Base-by-base conservation (phyloP, 92 coral and sea anemone species). In the Desmophyllum pertusum region DNA sequence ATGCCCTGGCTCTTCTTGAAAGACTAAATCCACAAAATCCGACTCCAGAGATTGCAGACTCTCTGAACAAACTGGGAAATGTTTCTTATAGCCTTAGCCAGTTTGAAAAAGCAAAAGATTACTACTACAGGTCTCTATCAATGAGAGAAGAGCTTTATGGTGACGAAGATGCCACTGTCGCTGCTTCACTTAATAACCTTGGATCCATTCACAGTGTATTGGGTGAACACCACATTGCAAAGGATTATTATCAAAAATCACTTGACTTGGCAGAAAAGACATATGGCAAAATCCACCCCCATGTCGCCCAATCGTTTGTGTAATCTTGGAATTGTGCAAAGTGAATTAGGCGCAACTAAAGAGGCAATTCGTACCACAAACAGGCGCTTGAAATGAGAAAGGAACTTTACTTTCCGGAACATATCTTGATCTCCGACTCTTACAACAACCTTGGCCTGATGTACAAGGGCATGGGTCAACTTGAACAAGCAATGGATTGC, bases 401-500 rank as follows among this genome's bases (percentile, higher is more conserved):
- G 35, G 50, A 55, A 38, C 81, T 76, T 0, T 76, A 76, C 68
- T 31, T 35, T 29, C 62, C 82, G 4, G 48, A 66, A 14, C 87
- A 84, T 48, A 2, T 75, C 33, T 41, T 57, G 37, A 74, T 88
- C 35, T 85, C 87, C 4, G 83, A 73, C 25, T 82, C 80, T 3
- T 65, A 81, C 45, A 81, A 66, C 42, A 66, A 73, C 30, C 41
- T 88, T 10, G 91, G 91, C 4, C 8, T 55, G 40, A 30, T 76
- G 29, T 38, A 83, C 41, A 69, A 23, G 25, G 37, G 27, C 5
- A 40, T 37, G 14, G 88, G 88, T 68, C 64, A 88, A 40, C 53
- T 67, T 66, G 70, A 76, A 43, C 35, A 37, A 10, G 91, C 91
- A 33, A 82, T 37, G 79, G 41, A 83, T 40, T 83, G 35, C 27